Base-by-base conservation (phyloP, 2,113 vertebrate genomes). In the Taurulus bubalis region DNA sequence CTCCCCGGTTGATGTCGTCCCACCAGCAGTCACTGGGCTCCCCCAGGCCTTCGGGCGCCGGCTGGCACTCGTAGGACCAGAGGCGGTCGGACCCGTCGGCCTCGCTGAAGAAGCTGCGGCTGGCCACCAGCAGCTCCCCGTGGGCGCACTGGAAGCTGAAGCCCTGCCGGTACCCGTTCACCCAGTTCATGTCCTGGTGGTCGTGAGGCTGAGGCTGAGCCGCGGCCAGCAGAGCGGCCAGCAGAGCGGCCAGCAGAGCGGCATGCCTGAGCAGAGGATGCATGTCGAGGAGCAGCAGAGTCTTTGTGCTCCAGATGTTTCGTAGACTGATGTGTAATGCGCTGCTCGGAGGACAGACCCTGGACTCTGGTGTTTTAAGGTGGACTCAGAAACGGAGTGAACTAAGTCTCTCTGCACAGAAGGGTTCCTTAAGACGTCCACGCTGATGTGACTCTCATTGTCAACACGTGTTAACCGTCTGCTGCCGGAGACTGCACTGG, bases 101-200 rank as follows among this genome's bases (percentile, higher is more conserved):
- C 89, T 96, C 96, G 81, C 89, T 97, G 90, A 95, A 99, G 92
- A 96, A 96, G 84, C 98, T 99, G 83, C 96, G 94, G 85, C 96
- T n/a, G 0, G 97, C 98, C 87, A 98, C 96, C 0, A 99, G 87
- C 3, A 96, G 96, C 92, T 99, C 96, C 8, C 98, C 98, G 0
- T 97, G 97, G 0, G 97, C 96, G 84, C 98, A 99, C 92, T 99
- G 98, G 90, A 96, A 99, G 94, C 97, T 99, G 91, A 99, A 99
- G 73, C 98, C 95, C 87, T 99, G 98, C 4, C 97, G 95, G 89
- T 96, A 97, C 49, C 94, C 90, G 6, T 99, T 99, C 87, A 94
- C 93, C 97, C 97, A 99, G 14, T 80, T 95, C 64, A 98, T 97
- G 0, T 96, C 96, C 3, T 96, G 55, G 26, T 96, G 94, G 2